Conservation (phyloP, 1,140 invertebrate species). For the Mamestra configurata region DNA sequence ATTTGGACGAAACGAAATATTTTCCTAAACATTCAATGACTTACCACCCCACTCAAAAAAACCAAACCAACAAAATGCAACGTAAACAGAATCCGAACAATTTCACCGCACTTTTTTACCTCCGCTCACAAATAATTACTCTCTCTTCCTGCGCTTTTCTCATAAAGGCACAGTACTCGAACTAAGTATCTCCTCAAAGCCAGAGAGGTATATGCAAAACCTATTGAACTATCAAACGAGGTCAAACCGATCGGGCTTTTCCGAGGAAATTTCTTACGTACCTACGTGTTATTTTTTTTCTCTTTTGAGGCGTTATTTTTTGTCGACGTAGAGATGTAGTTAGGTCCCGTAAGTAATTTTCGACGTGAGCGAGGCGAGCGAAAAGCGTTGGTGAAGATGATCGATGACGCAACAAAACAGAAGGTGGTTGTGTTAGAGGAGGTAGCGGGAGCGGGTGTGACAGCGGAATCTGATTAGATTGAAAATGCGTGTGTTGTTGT, state of each 20-base stretch:
- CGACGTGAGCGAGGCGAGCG: constrained; percentile 65
- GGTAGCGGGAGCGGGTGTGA: constrained; percentile 28
- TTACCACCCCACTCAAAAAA: not conserved
- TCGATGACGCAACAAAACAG: constrained; percentile 79
- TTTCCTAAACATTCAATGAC: too few relatives aligned
- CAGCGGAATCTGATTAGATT: too few relatives aligned
- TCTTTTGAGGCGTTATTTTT: constrained; percentile 56
- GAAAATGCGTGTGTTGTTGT: too few relatives aligned
- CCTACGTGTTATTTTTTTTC: constrained; percentile 45
- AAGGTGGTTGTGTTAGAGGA: constrained; percentile 51
- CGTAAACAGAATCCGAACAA: not conserved
- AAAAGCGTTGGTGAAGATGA: constrained; percentile 77
- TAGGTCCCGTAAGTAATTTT: constrained; percentile 77
- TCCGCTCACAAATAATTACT: constrained; percentile 5
- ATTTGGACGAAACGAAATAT: too few relatives aligned
- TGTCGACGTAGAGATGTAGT: constrained; percentile 58
- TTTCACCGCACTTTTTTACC: not conserved
- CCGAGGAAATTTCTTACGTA: constrained; percentile 36
- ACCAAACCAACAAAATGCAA: not conserved
- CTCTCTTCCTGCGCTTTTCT: not conserved
- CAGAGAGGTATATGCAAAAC: constrained; percentile 44
- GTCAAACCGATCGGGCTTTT: constrained; percentile 40
- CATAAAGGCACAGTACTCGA: constrained; percentile 32
- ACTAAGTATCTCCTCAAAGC: constrained; percentile 19
- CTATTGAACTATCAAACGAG: constrained; percentile 41